A percentile compares a stretch with the other conserved stretches of the same genome.
These are phyloP conservation scores for Daubentonia madagascariensis DNA, from an alignment of 2,113 vertebrate species.

Conservation along the genomic window DNA sequence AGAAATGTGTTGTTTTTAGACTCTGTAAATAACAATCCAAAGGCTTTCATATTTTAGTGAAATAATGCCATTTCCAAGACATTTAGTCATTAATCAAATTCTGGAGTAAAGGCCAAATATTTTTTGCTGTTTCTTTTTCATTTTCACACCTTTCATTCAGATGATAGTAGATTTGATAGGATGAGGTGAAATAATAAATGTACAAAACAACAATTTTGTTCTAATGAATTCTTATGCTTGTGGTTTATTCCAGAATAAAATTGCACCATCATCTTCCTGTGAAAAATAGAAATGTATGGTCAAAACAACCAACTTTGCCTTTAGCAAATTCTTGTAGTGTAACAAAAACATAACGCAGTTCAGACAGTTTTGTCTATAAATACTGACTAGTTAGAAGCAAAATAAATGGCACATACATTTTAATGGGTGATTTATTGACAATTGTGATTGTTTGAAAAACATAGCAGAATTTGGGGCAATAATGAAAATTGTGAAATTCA, in stretches of 20 bases:
- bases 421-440: conserved; percentile 39
- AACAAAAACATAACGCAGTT: conserved; percentile 45
- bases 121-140: conserved; percentile 16
- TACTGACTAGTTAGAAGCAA: conserved; percentile 56
- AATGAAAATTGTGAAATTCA: not conserved
- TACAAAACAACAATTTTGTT: conserved; percentile 26
- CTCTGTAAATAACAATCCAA: conserved; percentile 9
- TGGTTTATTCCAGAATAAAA: conserved; percentile 41
- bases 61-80: conserved; percentile 39
- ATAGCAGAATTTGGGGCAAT: conserved; percentile 30
- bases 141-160: conserved; percentile 42
- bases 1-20: conserved; percentile 35
- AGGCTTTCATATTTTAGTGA: conserved; percentile 38
- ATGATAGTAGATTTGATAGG: conserved; percentile 26
- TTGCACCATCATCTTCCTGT: not conserved
- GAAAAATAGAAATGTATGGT: conserved; percentile 42
- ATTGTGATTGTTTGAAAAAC: conserved; percentile 39
- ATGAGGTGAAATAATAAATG: conserved; percentile 44
- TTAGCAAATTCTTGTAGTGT: conserved; percentile 45
- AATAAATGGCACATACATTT: conserved; percentile 49
- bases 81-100: conserved; percentile 52
- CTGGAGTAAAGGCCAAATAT: conserved; percentile 1
- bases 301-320: conserved; percentile 54
- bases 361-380: conserved; percentile 56
- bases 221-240: conserved; percentile 37